Conservation (phyloP, 2,888 invertebrate genomes). For the Noctuana brunneofusca region DNA sequence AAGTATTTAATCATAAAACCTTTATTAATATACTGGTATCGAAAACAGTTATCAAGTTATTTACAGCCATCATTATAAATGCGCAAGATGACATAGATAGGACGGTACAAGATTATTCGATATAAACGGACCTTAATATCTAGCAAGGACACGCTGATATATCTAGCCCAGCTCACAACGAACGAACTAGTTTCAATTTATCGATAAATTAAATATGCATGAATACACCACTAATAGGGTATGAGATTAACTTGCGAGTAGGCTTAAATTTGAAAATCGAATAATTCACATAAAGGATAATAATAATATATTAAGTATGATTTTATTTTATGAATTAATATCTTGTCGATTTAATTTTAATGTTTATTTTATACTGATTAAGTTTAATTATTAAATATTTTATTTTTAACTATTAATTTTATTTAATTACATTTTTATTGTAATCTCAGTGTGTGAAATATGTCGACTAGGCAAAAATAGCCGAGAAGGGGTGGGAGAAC, state of each 20-base stretch:
- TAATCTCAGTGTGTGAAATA: too few relatives aligned
- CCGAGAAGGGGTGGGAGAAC: too few relatives aligned
- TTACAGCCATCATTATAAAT: constrained; percentile 8
- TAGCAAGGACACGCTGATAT: constrained; percentile 5
- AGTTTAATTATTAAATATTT: too few relatives aligned
- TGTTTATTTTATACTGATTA: too few relatives aligned
- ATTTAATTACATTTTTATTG: too few relatives aligned
- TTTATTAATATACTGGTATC: background rate
- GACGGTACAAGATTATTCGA: constrained; percentile 4
- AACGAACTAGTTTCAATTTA: constrained; percentile 11
- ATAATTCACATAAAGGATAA: background rate
- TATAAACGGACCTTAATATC: constrained; percentile 16
- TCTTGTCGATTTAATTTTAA: too few relatives aligned
- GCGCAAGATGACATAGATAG: constrained; percentile 13
- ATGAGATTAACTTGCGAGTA: background rate
- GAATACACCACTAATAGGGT: constrained; percentile 8
- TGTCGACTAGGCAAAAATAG: too few relatives aligned
- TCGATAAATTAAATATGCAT: constrained; percentile 17
- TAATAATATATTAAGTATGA: too few relatives aligned
- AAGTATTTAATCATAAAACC: too few relatives aligned
- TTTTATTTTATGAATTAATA: too few relatives aligned
- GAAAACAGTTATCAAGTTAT: background rate
- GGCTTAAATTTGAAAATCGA: constrained; percentile 2
- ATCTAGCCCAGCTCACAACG: constrained; percentile 7
- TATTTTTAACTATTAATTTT: too few relatives aligned